phyloP scores from a whole-genome alignment of 2,113 vertebrate species.

The Anhinga anhinga region DNA sequence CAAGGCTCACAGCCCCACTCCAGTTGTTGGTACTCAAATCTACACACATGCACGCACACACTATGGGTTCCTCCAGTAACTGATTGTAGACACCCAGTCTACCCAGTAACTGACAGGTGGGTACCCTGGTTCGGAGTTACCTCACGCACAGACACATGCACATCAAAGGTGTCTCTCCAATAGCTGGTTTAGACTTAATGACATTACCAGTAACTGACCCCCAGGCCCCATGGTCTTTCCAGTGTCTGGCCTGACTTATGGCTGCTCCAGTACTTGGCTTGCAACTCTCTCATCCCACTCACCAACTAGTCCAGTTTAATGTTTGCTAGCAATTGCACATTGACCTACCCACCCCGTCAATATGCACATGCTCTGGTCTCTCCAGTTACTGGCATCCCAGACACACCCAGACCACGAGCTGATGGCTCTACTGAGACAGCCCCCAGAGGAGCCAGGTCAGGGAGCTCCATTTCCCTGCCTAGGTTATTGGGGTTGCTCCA shows the following conservation, averaged over 20 bases:
- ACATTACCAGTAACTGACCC: neutral
- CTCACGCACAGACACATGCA: neutral
- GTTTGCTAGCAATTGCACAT: neutral
- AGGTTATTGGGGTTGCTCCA: neutral
- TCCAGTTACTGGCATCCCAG: neutral
- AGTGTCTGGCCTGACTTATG: neutral
- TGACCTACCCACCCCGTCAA: neutral
- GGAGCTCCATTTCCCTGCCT: neutral
- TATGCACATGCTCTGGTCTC: neutral
- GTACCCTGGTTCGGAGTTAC: neutral
- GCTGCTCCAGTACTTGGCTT: neutral
- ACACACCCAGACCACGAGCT: neutral
- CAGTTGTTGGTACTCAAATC: neutral
- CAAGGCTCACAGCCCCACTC: neutral
- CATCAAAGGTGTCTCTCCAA: neutral
- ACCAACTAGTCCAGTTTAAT: neutral
- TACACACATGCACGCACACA: accelerated
- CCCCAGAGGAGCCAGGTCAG: neutral
- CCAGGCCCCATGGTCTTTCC: neutral
- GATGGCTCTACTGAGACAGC: neutral
- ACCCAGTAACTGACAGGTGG: neutral
- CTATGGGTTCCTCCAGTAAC: neutral
- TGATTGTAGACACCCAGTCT: neutral
- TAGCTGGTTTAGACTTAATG: neutral
- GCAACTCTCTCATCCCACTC: neutral